Evolutionary conservation across 2,888 invertebrate genomes (phyloP), one percentile per base, ranked within the genome.

Genomic region (Epirrita christyi): DNA sequence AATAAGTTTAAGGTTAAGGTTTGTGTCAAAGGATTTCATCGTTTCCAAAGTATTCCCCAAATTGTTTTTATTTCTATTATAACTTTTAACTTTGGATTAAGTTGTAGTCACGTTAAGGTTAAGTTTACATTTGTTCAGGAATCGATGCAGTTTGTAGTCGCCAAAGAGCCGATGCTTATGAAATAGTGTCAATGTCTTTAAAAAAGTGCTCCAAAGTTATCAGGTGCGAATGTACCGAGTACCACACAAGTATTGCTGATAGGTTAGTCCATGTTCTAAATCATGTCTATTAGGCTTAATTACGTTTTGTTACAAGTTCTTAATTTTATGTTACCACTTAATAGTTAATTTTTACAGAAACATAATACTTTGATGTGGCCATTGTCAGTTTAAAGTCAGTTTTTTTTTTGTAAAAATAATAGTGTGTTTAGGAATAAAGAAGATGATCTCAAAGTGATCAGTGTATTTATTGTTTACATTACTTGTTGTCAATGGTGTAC

Each of bases 31-130:
- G 87, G 91, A 89, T 90, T 88, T 89, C 55, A 90, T 90, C 91
- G 91, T 91, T 92, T 92, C 92, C 92, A 92, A 92, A 92, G 92
- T 92, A 91, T 91, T 90, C 90, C 91, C 92, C 90, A 91, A 92
- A 92, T 88, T 86, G 83, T 84, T 90, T 86, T 80, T 87, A 83
- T 81, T 80, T 78, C 75, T 73, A 75, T 77, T 75, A 76, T 76
- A 66, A 74, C 75, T 61, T 70, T 74, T 74, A 74, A 66, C 68
- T 80, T 80, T 76, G 79, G 76, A 76, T 81, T 88, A 89, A 89
- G 88, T 85, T 88, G 78, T 88, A 88, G 89, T 89, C 89, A 86
- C 78, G 73, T 73, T 61, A 85, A 81, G 82, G 70, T 73, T 88
- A 87, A 88, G 85, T 85, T 59, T 86, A 75, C 78, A 78, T 73